These are phyloP conservation scores for Neolamprologus fasciatus DNA, from an alignment of 2,113 vertebrate genomes.

Conservation along the genomic window DNA sequence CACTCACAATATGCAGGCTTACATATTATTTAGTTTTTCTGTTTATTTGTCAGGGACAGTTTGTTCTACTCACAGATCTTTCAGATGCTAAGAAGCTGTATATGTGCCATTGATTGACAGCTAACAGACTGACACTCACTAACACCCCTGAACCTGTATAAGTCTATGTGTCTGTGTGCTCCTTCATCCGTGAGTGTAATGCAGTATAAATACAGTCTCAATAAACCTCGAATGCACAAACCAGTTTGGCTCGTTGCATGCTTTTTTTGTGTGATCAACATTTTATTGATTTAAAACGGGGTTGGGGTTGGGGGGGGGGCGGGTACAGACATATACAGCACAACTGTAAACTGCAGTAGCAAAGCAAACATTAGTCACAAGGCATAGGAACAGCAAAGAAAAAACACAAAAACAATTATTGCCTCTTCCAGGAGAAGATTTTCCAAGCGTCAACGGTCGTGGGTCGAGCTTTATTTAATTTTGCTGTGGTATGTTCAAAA, in stretches of 20 bases:
- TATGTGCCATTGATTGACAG: background rate
- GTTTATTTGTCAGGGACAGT: background rate
- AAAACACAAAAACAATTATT: too few species aligned
- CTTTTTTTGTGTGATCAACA: too few species aligned
- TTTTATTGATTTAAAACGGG: too few species aligned
- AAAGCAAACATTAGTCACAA: too few species aligned
- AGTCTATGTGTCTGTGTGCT: background rate
- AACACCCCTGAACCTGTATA: background rate
- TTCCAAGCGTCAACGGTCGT: too few species aligned
- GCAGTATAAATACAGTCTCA: background rate
- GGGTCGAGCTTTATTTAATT: too few species aligned
- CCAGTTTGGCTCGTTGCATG: background rate
- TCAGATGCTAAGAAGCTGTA: background rate
- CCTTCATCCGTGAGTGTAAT: background rate
- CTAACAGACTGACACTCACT: background rate
- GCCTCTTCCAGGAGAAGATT: too few species aligned
- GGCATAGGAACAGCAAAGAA: too few species aligned
- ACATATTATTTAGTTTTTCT: background rate
- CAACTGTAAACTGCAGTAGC: too few species aligned
- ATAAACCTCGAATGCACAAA: background rate
- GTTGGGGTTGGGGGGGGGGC: too few species aligned
- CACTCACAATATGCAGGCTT: conserved; percentile 30
- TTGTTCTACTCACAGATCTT: background rate
- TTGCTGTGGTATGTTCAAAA: too few species aligned
- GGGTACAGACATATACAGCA: too few species aligned